Conservation (phyloP, 2,113 vertebrate genomes). For the Manacus vitellinus region DNA sequence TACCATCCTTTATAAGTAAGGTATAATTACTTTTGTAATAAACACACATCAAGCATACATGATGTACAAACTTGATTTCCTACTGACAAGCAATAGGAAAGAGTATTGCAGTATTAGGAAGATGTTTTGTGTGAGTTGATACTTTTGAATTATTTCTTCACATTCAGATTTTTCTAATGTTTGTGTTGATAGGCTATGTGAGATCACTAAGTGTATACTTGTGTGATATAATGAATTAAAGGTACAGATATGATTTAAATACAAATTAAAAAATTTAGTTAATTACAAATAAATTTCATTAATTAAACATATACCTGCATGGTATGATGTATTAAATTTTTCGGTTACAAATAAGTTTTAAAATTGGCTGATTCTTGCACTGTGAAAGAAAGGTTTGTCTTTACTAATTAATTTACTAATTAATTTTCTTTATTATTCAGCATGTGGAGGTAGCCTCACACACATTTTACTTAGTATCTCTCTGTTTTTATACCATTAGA, state of each 20-base stretch:
- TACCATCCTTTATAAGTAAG: background rate
- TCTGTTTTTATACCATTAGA: background rate
- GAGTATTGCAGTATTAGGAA: background rate
- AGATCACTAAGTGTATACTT: background rate
- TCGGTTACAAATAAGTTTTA: background rate
- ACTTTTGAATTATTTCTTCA: background rate
- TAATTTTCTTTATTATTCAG: background rate
- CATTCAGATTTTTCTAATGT: background rate
- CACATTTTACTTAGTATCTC: background rate
- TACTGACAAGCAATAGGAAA: background rate
- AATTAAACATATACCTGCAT: background rate
- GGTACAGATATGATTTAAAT: background rate
- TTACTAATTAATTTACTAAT: background rate
- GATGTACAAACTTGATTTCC: background rate
- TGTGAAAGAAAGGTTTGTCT: background rate
- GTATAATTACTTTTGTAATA: background rate
- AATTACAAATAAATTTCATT: background rate
- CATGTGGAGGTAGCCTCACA: background rate
- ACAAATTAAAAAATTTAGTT: rapidly evolving
- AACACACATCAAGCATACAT: background rate
- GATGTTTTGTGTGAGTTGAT: background rate
- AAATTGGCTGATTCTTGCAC: background rate
- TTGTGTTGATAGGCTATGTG: background rate
- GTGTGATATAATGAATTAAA: background rate
- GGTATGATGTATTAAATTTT: background rate